Conservation (phyloP, 2,797 vertebrate genomes). For the Spea hammondii region DNA sequence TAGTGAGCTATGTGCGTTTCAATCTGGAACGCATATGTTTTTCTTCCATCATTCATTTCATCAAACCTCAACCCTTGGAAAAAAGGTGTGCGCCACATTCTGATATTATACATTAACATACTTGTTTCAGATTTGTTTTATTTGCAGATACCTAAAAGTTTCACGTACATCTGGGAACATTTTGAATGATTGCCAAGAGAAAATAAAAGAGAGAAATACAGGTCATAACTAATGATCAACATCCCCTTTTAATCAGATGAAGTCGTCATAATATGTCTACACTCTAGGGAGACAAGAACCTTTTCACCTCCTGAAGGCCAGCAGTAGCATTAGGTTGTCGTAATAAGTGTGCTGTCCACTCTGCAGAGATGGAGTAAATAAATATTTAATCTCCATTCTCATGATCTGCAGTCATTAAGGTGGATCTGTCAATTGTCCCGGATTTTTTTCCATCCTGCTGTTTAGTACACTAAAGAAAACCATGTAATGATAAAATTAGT, state of each 20-base stretch:
- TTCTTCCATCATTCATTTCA: constrained; percentile 68
- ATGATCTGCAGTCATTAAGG: too few relatives aligned
- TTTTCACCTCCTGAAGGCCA: constrained; percentile 67
- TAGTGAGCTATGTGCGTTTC: constrained; percentile 58
- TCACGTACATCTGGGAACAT: constrained; percentile 70
- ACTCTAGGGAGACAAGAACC: constrained; percentile 69
- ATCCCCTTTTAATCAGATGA: constrained; percentile 78
- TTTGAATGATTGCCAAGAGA: constrained; percentile 70
- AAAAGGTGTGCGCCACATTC: constrained; percentile 60
- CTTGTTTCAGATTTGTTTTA: constrained; percentile 68
- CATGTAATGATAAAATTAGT: too few relatives aligned
- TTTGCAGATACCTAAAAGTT: constrained; percentile 66
- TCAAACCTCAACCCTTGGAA: constrained; percentile 59
- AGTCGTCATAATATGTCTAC: constrained; percentile 71
- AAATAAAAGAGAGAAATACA: constrained; percentile 64
- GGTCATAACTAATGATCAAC: constrained; percentile 73
- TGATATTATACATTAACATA: constrained; percentile 63
- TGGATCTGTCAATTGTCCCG: too few relatives aligned
- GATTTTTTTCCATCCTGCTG: too few relatives aligned
- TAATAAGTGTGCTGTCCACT: constrained; percentile 39
- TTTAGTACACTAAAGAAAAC: too few relatives aligned
- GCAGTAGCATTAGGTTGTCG: constrained; percentile 67
- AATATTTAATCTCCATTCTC: too few relatives aligned
- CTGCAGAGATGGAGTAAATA: not conserved
- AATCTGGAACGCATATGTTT: constrained; percentile 78